Evolutionary conservation across 1,140 invertebrate genomes (phyloP).

Genomic region (Augochlora pura): DNA sequence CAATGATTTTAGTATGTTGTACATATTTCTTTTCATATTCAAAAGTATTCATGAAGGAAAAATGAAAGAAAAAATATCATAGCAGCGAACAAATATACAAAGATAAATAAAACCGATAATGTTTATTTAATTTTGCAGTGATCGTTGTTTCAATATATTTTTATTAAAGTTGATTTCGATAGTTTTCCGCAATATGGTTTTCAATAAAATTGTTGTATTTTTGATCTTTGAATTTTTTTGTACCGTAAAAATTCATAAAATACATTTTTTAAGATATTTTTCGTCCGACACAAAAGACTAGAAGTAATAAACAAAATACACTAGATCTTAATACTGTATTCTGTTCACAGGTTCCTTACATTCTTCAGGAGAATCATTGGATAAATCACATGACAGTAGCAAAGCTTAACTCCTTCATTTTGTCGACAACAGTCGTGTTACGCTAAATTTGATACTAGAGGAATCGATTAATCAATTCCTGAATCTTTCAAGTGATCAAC

Average conservation of each 20-base stretch:
- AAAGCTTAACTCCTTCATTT: conserved; percentile 74
- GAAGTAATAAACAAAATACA: not conserved
- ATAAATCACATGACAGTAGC: conserved; percentile 75
- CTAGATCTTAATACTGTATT: conserved; percentile 16
- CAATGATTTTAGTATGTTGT: not conserved
- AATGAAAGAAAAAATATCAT: too few relatives aligned
- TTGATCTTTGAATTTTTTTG: conserved; percentile 40
- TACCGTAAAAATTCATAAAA: not conserved
- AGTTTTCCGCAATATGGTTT: not conserved
- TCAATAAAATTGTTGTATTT: conserved; percentile 9
- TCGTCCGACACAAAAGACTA: not conserved
- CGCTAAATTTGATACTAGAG: conserved; percentile 51
- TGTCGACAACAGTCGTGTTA: conserved; percentile 44
- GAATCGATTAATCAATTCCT: conserved; percentile 33
- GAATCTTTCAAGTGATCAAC: conserved; percentile 46
- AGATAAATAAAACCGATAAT: not conserved
- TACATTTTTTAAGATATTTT: conserved; percentile 20
- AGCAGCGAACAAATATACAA: not conserved
- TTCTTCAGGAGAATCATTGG: conserved; percentile 78
- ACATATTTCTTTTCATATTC: too few relatives aligned
- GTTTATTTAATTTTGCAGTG: not conserved
- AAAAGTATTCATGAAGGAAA: too few relatives aligned
- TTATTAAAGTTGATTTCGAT: conserved; percentile 32
- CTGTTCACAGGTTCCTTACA: conserved; percentile 77
- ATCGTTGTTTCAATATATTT: not conserved